Evolutionary conservation across 1,140 invertebrate genomes (phyloP), one percentile per base, ranked within the genome.

Genomic region (Apis dorsata): DNA sequence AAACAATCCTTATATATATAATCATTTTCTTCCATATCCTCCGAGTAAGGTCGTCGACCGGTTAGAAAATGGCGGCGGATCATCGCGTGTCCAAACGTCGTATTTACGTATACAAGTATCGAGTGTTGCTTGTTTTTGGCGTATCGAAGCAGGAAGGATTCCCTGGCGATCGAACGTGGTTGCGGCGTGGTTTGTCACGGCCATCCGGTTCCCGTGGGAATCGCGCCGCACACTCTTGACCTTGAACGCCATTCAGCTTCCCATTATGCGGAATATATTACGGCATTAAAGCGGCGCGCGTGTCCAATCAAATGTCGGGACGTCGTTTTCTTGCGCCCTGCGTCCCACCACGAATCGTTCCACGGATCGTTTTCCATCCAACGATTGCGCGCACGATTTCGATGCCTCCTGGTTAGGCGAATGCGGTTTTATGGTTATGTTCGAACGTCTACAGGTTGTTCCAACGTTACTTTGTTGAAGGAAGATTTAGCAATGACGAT

Each of bases 191-290:
- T 86, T 81, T 77, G 85, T 73, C 77, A 63, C 57, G 77, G 82
- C 34, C 55, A 8, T 3, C 5, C 24, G 55, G 17, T 34, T 74
- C 53, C 12, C 53, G 71, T 74, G 53, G 72, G 76, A 75, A 69
- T 75, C 57, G 80, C 66, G 24, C 63, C 8, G 85, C 66, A 74
- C 59, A 86, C 73, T 71, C 60, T 79, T 82, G 81, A 73, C 86
- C 85, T 84, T 86, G 81, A 86, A 75, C 77, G 69, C 79, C 63
- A 69, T 85, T 72, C 63, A 28, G 63, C 79, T 74, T 66, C 72
- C 55, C 73, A 81, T 60, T 68, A 77, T 75, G 51, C 75, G 63
- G 85, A 81, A 87, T 87, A 80, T 80, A 86, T 87, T 86, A 68
- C 69, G 63, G 66, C 59, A 65, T 84, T 87, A 86, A 84, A 87